Evolutionary conservation across 2,797 vertebrate species (phyloP).

Genomic region (Florisuga fusca): DNA sequence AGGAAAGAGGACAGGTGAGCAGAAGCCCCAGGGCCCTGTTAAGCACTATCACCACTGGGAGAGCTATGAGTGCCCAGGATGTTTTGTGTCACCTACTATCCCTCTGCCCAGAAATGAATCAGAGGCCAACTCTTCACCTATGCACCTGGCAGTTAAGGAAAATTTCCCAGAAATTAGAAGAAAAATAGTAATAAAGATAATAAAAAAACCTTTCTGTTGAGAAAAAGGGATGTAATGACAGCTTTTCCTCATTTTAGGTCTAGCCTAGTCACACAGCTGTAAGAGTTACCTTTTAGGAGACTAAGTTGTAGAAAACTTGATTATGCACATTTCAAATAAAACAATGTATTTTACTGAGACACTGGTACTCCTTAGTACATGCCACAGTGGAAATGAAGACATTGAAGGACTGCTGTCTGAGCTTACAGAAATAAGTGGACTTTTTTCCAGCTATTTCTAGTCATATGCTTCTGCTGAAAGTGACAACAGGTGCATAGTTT

Average conservation of each 20-base stretch:
- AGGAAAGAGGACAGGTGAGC: not conserved
- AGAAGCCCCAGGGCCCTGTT: not conserved
- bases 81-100: not conserved
- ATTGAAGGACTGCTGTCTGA: not conserved
- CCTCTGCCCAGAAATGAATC: not conserved
- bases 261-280: not conserved
- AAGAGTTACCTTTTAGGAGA: not conserved
- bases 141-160: not conserved
- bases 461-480: not conserved
- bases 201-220: fast-evolving
- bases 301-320: not conserved
- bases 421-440: not conserved
- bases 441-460: not conserved
- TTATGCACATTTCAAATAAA: not conserved
- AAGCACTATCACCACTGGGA: not conserved
- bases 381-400: not conserved
- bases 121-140: not conserved
- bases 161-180: not conserved
- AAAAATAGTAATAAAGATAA: too few relatives aligned
- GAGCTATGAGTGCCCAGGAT: not conserved
- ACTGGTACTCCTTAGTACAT: not conserved
- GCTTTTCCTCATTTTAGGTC: not conserved
- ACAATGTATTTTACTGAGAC: not conserved
- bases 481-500: not conserved
- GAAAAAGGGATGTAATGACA: not conserved